Evolutionary conservation across 2,113 vertebrate species (phyloP).

Genomic region (Rattus rattus): DNA sequence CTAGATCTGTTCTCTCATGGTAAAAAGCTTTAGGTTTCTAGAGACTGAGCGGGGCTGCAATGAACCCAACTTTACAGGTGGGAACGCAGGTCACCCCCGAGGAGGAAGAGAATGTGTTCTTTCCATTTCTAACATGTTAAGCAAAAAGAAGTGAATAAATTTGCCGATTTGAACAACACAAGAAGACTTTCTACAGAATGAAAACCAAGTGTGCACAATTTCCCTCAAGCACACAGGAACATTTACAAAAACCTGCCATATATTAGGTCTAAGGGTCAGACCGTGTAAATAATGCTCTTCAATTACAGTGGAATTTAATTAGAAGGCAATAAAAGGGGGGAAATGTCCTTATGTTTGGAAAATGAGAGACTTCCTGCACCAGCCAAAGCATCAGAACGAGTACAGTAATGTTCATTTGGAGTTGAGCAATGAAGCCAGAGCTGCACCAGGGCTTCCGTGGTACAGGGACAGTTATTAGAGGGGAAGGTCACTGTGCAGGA

Average conservation of each 20-base stretch:
- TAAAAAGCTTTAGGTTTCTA: slow-evolving; percentile 34
- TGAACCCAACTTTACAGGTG: neutral
- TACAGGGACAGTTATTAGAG: neutral
- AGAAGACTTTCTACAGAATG: neutral
- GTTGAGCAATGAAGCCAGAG: slow-evolving; percentile 22
- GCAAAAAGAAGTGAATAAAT: slow-evolving; percentile 4
- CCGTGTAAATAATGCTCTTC: slow-evolving; percentile 57
- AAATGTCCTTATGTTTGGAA: slow-evolving; percentile 42
- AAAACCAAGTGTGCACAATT: slow-evolving; percentile 34
- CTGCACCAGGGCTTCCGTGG: neutral
- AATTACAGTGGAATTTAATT: slow-evolving; percentile 60
- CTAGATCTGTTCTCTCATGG: slow-evolving; percentile 2
- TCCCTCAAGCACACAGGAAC: slow-evolving; percentile 29
- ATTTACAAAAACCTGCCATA: slow-evolving; percentile 32
- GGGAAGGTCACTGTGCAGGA: slow-evolving; percentile 45
- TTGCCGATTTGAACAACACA: neutral
- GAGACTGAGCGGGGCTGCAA: neutral
- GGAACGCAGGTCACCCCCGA: neutral
- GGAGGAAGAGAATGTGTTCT: neutral
- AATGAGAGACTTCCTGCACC: slow-evolving; percentile 49
- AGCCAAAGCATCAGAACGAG: slow-evolving; percentile 46
- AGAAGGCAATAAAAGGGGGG: slow-evolving; percentile 56
- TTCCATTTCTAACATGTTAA: neutral
- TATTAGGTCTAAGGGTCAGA: neutral
- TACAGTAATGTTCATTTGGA: slow-evolving; percentile 26